Evolutionary conservation across 2,113 vertebrate species (phyloP), one percentile per base, ranked within the genome.

Genomic region (Bagarius yarrelli): DNA sequence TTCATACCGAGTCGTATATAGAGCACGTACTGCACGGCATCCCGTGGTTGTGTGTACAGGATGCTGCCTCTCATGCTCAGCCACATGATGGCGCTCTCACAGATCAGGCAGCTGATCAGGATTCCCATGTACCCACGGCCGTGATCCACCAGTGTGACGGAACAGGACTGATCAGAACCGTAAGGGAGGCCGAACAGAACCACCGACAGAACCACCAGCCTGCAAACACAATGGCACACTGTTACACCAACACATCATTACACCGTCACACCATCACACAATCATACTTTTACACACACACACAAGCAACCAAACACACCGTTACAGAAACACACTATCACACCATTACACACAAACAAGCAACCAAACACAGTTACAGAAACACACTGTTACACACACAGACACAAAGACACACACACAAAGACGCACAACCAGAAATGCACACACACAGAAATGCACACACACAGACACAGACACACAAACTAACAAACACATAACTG

Each of bases 61-160:
- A 99, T 99, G 88, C 96, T 98, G 84, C 98, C 98, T 19, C 98
- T 93, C 98, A 99, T 99, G 91, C 98, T 99, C 90, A 99, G 90
- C 98, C 98, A 99, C 93, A 99, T 99, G 94, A 99, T 99, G 92
- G 96, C 97, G 83, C 96, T 95, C 92, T 99, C 98, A 50, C 96
- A 97, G 76, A 99, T 99, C 90, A 99, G 96, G 88, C 98, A 99
- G 88, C 97, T 98, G 89, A 99, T 94, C 89, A 99, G 93, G 88
- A 99, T 99, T 32, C 97, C 97, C 91, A 99, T 91, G 91, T 99
- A 99, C 69, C 98, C 98, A 27, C 97, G 93, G 81, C 98, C 98
- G 88, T 99, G 98, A 90, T 98, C 98, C 91, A 98, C 97, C 90
- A 99, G 91, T 34, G 98, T 98, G 34, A 96, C 91, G 0, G 97